Evolutionary conservation across 2,888 invertebrate species (phyloP).

Genomic region (Phyllotreta striolata): DNA sequence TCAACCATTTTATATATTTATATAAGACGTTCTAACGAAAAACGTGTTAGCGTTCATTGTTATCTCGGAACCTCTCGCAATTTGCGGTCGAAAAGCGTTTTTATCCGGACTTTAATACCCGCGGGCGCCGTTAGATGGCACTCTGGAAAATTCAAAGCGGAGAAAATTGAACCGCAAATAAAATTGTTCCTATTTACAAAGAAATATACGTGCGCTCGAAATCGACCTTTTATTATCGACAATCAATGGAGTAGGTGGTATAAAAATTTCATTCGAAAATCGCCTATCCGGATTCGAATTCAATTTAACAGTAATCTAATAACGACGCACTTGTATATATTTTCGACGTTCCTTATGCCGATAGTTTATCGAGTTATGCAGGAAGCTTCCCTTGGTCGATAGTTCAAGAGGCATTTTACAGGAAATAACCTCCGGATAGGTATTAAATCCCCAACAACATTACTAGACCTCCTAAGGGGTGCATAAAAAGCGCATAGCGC

Average conservation of each 20-base stretch:
- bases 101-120: conserved; percentile 28
- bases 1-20: too few relatives aligned
- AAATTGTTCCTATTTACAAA: conserved; percentile 29
- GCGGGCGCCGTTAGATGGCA: conserved; percentile 33
- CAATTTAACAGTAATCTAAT: too few relatives aligned
- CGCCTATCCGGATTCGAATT: conserved; percentile 14
- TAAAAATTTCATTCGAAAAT: conserved; percentile 21
- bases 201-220: conserved; percentile 24
- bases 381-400: conserved; percentile 10
- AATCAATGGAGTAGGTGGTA: conserved; percentile 19
- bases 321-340: too few relatives aligned
- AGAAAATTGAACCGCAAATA: conserved; percentile 37
- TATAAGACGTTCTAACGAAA: too few relatives aligned
- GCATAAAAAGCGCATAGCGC: conserved; percentile 26
- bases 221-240: conserved; percentile 18
- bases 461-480: conserved; percentile 12
- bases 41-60: conserved; percentile 8
- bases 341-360: conserved; percentile 25
- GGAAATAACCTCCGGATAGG: conserved; percentile 35
- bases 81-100: conserved; percentile 27
- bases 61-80: conserved; percentile 19
- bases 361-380: conserved; percentile 34
- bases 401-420: conserved; percentile 28
- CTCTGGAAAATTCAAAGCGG: conserved; percentile 33
- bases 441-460: conserved; percentile 37